Evolutionary conservation across 92 coral and sea anemone genomes (phyloP), one percentile per base, ranked within the genome.

Genomic region (Zoanthus solanderi): DNA sequence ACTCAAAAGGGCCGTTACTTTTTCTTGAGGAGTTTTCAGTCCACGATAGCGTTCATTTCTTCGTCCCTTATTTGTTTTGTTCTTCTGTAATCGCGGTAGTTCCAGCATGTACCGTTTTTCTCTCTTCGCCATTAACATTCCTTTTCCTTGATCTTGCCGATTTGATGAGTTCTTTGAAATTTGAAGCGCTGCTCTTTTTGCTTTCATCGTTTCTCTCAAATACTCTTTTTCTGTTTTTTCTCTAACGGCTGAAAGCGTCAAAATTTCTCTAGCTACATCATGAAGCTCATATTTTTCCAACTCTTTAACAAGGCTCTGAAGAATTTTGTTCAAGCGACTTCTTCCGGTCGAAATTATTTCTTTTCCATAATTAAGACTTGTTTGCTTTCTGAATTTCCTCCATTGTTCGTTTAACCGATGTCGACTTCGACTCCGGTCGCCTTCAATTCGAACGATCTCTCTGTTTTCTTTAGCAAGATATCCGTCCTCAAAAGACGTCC

Each of bases 351-450:
- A 68, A 17, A 57, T 10, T 6, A 50, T 18, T 16, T 44, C 56
- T 0, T 65, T 60, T 18, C 66, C 85, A 63, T 63, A 67, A n/a
- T n/a, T 44, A 4, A 66, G 44, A 23, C 58, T 30, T 30, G 28
- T 66, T 29, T 50, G 60, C 31, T 66, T 81, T 29, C 61, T 67
- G 7, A 81, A 11, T 71, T 65, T 81, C n/a, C 66, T 81, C 85
- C 85, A 81, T 34, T 81, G 85, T 13, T 81, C 85, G 12, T 67
- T 65, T 9, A 81, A 52, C 2, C 85, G 85, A 69, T 69, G 85
- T 28, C 85, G 75, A 0, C 75, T 17, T 46, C 85, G 76, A 44
- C 75, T 81, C 58, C 85, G 71, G 5, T 81, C 76, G 6, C 85
- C 85, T 81, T 81, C 85, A 28, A 81, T 67, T 81, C 75, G 66